A percentile compares a stretch with the other conserved stretches of the same genome.
These are phyloP conservation scores for Chionodraco myersi DNA, from an alignment of 2,113 vertebrate species.

Conservation along the genomic window DNA sequence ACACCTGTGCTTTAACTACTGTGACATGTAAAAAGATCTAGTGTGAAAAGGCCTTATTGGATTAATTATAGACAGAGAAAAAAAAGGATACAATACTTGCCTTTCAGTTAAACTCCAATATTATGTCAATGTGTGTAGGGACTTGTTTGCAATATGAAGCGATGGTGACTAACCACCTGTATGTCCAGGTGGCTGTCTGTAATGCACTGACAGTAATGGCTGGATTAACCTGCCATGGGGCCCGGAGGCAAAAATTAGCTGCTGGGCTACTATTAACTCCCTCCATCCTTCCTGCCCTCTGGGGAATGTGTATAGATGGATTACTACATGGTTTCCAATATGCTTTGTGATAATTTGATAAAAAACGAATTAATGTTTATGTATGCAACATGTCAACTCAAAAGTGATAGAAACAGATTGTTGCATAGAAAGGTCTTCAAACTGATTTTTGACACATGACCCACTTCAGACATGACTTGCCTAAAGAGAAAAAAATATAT, in stretches of 20 bases:
- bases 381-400: not conserved
- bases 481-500: too few relatives aligned
- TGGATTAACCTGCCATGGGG: not conserved
- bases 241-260: not conserved
- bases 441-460: not conserved
- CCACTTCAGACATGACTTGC: not conserved
- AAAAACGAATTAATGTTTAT: not conserved
- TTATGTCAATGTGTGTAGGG: not conserved
- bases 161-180: not conserved
- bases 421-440: not conserved
- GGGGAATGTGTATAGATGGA: not conserved
- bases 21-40: not conserved
- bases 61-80: not conserved
- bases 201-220: not conserved
- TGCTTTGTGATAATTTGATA: not conserved
- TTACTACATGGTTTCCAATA: not conserved
- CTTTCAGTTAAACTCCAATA: not conserved
- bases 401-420: not conserved
- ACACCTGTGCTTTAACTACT: not conserved
- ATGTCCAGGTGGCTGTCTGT: constrained; percentile 9
- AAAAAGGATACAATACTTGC: not conserved
- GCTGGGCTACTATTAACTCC: not conserved
- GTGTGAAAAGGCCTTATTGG: not conserved
- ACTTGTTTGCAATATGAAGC: not conserved
- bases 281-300: not conserved